phyloP scores from a whole-genome alignment of 1,140 invertebrate species.

The Solen grandis region DNA sequence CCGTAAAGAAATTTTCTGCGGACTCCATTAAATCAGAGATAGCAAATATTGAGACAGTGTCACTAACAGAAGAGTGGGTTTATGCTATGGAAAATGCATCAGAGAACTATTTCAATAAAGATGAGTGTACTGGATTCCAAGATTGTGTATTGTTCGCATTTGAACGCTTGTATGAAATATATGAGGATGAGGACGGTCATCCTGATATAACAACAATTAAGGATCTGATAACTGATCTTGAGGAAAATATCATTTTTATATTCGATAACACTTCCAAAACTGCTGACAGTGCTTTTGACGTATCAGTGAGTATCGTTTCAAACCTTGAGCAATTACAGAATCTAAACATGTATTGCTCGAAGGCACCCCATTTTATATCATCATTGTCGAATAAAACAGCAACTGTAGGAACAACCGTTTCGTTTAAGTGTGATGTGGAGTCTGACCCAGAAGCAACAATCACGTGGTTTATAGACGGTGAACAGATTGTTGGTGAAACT shows the following conservation, averaged over 20 bases:
- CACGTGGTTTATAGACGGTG: slow-evolving; percentile 5
- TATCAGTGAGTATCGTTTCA: neutral
- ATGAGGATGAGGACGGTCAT: neutral
- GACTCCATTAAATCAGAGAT: neutral
- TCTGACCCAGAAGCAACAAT: neutral
- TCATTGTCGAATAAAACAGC: slow-evolving; percentile 9
- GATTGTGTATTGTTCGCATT: slow-evolving; percentile 31
- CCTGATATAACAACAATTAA: neutral
- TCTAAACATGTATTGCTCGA: slow-evolving; percentile 12
- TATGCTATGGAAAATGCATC: slow-evolving; percentile 18
- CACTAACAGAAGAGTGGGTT: slow-evolving; percentile 20
- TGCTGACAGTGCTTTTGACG: neutral
- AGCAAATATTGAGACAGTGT: neutral
- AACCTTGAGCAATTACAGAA: neutral
- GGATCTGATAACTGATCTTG: slow-evolving; percentile 6
- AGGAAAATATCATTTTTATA: slow-evolving; percentile 10
- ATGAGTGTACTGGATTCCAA: slow-evolving; percentile 9
- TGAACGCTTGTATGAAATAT: neutral
- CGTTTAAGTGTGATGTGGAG: slow-evolving; percentile 3
- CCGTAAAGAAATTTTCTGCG: neutral
- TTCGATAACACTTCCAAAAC: neutral
- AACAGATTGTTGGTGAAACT: neutral
- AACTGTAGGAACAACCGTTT: neutral
- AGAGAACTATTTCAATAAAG: slow-evolving; percentile 15
- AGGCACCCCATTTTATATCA: neutral